Conservation (phyloP, 2,888 invertebrate genomes). For the Uloborus plumipes region DNA sequence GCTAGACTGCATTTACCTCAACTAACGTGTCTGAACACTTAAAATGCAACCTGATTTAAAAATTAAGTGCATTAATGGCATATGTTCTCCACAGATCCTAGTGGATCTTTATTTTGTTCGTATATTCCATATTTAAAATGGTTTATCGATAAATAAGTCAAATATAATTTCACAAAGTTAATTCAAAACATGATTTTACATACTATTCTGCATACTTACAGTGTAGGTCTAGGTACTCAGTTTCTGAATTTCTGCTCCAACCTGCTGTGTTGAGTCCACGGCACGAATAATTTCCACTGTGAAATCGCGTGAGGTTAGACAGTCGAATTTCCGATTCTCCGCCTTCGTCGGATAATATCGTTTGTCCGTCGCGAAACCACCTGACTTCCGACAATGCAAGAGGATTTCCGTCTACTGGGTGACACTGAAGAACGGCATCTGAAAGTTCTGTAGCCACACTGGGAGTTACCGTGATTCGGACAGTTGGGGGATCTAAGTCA, state of each 20-base stretch:
- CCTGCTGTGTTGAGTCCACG: constrained; percentile 91
- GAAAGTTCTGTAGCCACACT: constrained; percentile 84
- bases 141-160: too few relatives aligned
- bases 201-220: constrained; percentile 76
- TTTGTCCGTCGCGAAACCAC: constrained; percentile 87
- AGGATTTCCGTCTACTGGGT: constrained; percentile 85
- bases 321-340: constrained; percentile 84
- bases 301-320: constrained; percentile 86
- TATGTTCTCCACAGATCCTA: too few relatives aligned
- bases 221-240: constrained; percentile 84
- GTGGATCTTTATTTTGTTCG: too few relatives aligned
- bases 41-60: too few relatives aligned
- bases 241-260: constrained; percentile 85
- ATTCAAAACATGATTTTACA: too few relatives aligned
- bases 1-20: too few relatives aligned
- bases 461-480: constrained; percentile 77
- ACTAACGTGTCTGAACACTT: too few relatives aligned
- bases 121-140: too few relatives aligned
- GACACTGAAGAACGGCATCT: constrained; percentile 83
- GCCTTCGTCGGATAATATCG: constrained; percentile 24
- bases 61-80: too few relatives aligned
- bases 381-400: constrained; percentile 80
- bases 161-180: too few relatives aligned
- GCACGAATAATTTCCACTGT: constrained; percentile 95
- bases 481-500: constrained; percentile 67